phyloP scores from a whole-genome alignment of 2,113 vertebrate genomes.

The Embiotoca jacksoni region DNA sequence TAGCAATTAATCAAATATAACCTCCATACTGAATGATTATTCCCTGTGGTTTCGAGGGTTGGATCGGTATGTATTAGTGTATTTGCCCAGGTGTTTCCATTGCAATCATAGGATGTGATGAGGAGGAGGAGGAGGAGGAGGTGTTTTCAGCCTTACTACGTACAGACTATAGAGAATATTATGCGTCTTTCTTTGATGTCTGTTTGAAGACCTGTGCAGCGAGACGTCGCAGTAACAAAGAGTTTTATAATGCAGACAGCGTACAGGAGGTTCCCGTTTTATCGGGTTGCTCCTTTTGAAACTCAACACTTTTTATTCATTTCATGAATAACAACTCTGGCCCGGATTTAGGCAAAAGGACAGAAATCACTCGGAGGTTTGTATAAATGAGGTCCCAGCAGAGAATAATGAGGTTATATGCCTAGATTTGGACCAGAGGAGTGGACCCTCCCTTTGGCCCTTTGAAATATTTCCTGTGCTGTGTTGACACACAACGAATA shows the following conservation, averaged over 20 bases:
- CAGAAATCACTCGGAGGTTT: conserved; percentile 42
- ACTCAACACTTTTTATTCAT: conserved; percentile 27
- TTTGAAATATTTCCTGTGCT: conserved; percentile 23
- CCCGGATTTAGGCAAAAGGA: conserved; percentile 26
- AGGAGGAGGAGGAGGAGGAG: neutral
- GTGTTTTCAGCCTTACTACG: conserved; percentile 8
- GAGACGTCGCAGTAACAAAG: neutral
- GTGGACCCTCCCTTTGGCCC: conserved; percentile 42
- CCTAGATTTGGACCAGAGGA: conserved; percentile 28
- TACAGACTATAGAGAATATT: neutral
- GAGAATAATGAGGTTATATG: conserved; percentile 42
- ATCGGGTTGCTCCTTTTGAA: conserved; percentile 30
- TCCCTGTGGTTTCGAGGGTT: neutral
- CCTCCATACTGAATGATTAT: neutral
- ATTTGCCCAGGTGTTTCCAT: conserved; percentile 23
- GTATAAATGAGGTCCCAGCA: conserved; percentile 50
- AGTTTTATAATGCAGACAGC: conserved; percentile 2
- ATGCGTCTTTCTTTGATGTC: neutral
- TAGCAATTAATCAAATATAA: conserved; percentile 6
- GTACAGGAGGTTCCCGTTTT: conserved; percentile 22
- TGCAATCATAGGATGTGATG: neutral
- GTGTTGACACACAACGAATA: conserved; percentile 5
- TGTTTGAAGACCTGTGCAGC: too few relatives aligned
- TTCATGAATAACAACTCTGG: conserved; percentile 46
- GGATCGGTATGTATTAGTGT: neutral